Base-by-base conservation (phyloP, 2,113 vertebrate genomes). In the Dermatemys mawii region DNA sequence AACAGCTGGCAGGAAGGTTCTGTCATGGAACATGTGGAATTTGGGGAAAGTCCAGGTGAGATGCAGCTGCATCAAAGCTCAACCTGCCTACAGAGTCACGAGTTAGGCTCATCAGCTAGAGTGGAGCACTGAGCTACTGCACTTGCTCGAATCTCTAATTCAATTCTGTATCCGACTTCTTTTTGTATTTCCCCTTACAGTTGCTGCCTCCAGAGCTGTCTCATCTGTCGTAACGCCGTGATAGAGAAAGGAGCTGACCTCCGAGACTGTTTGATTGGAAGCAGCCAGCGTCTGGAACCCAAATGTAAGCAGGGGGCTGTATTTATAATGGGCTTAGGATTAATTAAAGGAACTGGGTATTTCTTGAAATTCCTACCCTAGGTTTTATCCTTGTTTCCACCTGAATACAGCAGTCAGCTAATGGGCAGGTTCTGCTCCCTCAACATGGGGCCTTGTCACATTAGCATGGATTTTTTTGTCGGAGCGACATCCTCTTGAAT, bases 211-310 rank as follows among this genome's bases (percentile, higher is more conserved):
- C 99, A 99, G 78, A 98, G 99, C 95, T 99, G 99, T 6, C 99
- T 99, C 94, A 98, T 99, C 98, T 99, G 99, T 95, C 99, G 98
- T 94, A 98, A 98, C 0, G 99, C 99, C 0, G 96, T 99, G 54
- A 99, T 99, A 82, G 98, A 99, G 94, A 98, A 98, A 88, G 99
- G 99, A 88, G 99, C 99, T 21, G 99, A 99, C 95, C 98, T 99
- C 94, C 99, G 98, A 91, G 99, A 99, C 97, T 99, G 99, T 94
- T 98, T 99, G 90, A 98, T 99, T 96, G 99, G 99, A 91, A 99
- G 97, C 1, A 98, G 98, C 81, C 99, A 99, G 94, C 97, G 88
- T 55, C 98, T 99, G 54, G 99, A 99, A 96, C 86, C 98, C 83
- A 99, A 98, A 97, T 98, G 99, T 99, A 97, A 99, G 98, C 70